Percentiles rank a stretch among this genome's conserved stretches.
phyloP scores from a whole-genome alignment of 2,113 vertebrate genomes.

The Ursus arctos region DNA sequence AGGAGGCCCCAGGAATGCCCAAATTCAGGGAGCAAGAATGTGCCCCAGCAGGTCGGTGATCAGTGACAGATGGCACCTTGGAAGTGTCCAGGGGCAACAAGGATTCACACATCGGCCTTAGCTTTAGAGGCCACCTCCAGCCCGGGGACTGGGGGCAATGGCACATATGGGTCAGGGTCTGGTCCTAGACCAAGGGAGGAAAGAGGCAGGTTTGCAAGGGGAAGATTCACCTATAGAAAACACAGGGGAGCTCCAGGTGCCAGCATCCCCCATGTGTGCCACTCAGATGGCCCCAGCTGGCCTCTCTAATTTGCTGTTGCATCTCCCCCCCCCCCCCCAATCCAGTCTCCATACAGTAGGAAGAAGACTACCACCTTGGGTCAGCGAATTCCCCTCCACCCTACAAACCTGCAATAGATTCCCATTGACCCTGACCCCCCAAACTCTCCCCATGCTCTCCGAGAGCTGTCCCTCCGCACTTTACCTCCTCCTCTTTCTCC shows the following conservation, averaged over 20 bases:
- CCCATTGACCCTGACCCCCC: not conserved
- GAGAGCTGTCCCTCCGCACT: not conserved
- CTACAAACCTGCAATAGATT: not conserved
- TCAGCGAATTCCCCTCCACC: not conserved
- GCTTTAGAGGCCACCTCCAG: not conserved
- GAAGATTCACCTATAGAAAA: not conserved
- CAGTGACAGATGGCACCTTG: not conserved
- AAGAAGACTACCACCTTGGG: not conserved
- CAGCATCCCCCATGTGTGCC: not conserved
- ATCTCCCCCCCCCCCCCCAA: not conserved
- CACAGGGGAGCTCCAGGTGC: fast-evolving
- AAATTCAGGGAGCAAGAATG: not conserved
- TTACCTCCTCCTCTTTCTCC: not conserved
- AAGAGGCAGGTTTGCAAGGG: not conserved
- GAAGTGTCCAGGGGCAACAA: not conserved
- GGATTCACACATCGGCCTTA: not conserved
- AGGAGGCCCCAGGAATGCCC: not conserved
- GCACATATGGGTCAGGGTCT: not conserved
- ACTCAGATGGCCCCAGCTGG: not conserved
- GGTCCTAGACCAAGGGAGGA: not conserved
- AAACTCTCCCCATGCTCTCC: no score
- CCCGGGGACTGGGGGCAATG: not conserved
- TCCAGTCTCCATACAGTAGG: not conserved
- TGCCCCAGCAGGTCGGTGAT: not conserved
- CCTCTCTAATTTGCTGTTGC: not conserved